phyloP scores from a whole-genome alignment of 2,888 invertebrate species.

The Steinernema scapterisci region DNA sequence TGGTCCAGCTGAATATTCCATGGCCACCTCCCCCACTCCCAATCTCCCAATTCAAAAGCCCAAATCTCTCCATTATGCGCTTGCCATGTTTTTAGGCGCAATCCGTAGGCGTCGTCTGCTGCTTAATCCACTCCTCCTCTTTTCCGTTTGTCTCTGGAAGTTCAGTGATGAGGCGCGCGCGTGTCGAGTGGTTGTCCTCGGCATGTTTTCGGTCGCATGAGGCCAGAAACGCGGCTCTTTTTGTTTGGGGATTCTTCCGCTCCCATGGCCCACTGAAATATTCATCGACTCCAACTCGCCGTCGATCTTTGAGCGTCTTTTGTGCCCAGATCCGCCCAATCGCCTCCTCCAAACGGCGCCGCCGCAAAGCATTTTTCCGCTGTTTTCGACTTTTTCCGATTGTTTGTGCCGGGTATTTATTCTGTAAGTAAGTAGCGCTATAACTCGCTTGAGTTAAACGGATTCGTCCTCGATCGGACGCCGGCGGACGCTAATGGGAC shows the following conservation, averaged over 20 bases:
- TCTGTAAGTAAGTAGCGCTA: too few relatives aligned
- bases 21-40: too few relatives aligned
- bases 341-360: too few relatives aligned
- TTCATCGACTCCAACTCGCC: neutral
- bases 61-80: neutral
- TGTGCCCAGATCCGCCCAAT: too few relatives aligned
- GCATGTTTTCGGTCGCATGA: neutral
- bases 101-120: neutral
- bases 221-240: neutral
- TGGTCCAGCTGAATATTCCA: too few relatives aligned
- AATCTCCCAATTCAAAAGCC: too few relatives aligned
- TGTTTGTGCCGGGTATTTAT: too few relatives aligned
- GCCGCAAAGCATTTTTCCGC: too few relatives aligned
- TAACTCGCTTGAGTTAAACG: too few relatives aligned
- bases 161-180: neutral
- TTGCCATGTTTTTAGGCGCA: neutral
- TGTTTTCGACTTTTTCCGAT: too few relatives aligned
- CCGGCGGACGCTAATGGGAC: too few relatives aligned
- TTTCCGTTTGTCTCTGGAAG: neutral
- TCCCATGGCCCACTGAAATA: conserved; percentile 16
- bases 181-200: neutral
- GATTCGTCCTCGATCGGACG: too few relatives aligned
- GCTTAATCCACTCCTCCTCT: neutral
- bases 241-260: neutral
- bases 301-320: neutral